A percentile compares a stretch with the other conserved stretches of the same genome.
These are phyloP conservation scores for Gastrophryne carolinensis DNA, from an alignment of 2,797 vertebrate species.

Conservation along the genomic window DNA sequence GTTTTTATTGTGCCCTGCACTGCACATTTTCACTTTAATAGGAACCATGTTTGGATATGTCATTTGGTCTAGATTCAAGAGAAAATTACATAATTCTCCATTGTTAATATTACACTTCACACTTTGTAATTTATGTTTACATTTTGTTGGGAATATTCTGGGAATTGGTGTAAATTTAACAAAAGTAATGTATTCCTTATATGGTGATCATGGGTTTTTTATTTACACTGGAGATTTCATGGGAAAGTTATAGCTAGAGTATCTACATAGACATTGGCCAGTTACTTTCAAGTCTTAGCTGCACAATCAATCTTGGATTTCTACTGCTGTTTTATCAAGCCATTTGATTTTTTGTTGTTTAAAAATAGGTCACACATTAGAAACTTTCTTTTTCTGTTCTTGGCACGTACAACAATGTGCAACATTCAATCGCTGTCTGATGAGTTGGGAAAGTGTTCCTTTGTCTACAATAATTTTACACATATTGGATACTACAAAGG, in stretches of 20 bases:
- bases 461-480: too few species aligned
- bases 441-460: too few species aligned
- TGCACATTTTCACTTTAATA: neutral
- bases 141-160: constrained; percentile 5
- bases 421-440: too few species aligned
- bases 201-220: constrained; percentile 4
- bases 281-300: neutral
- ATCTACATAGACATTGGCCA: neutral
- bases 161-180: neutral
- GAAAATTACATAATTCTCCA: neutral
- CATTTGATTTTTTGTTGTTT: too few species aligned
- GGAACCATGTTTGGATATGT: neutral
- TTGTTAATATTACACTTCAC: constrained; percentile 28
- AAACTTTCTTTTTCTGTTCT: too few species aligned
- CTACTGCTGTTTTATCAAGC: too few species aligned
- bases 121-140: neutral
- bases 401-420: too few species aligned
- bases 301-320: neutral
- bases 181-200: constrained; percentile 4
- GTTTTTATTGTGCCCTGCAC: too few species aligned
- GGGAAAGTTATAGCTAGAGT: neutral
- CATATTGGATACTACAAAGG: too few species aligned
- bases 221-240: neutral
- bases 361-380: too few species aligned
- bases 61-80: constrained; percentile 9